Percentiles rank a stretch among this genome's conserved stretches.
Evolutionary conservation across 1,140 invertebrate genomes (phyloP).

Genomic region (Cherax quadricarinatus): DNA sequence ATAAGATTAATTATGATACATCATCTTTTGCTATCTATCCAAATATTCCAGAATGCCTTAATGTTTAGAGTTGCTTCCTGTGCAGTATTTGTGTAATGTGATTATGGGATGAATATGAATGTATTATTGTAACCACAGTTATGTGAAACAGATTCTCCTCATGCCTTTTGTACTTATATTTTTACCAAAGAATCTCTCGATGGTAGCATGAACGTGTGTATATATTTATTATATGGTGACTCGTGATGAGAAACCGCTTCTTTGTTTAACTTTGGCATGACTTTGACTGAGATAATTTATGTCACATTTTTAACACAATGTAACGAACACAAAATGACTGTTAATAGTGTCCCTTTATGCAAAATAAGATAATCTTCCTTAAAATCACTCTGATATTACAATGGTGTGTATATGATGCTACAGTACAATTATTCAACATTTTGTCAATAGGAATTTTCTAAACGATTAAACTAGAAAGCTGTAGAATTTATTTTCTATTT

Average conservation of each 20-base stretch:
- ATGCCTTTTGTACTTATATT: constrained; percentile 62
- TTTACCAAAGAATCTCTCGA: constrained; percentile 62
- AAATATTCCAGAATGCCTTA: constrained; percentile 40
- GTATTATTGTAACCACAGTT: constrained; percentile 10
- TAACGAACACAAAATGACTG: neutral
- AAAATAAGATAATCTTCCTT: neutral
- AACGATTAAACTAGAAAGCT: neutral
- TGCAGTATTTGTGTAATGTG: constrained; percentile 42
- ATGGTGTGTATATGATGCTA: neutral
- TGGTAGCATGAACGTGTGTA: constrained; percentile 36
- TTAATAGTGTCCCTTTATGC: neutral
- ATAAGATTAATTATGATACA: neutral
- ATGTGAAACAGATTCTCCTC: constrained; percentile 49
- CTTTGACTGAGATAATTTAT: neutral
- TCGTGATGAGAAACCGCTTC: neutral
- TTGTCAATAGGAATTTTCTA: neutral
- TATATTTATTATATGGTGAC: constrained; percentile 8
- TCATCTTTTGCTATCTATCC: constrained; percentile 20
- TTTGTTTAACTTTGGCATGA: neutral
- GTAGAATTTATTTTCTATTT: neutral
- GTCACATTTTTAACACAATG: neutral
- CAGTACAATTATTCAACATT: neutral
- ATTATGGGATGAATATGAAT: neutral
- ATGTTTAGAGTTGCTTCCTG: constrained; percentile 54
- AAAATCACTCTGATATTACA: neutral